phyloP scores from a whole-genome alignment of 2,113 vertebrate genomes.

The Mesoclemmys tuberculata region DNA sequence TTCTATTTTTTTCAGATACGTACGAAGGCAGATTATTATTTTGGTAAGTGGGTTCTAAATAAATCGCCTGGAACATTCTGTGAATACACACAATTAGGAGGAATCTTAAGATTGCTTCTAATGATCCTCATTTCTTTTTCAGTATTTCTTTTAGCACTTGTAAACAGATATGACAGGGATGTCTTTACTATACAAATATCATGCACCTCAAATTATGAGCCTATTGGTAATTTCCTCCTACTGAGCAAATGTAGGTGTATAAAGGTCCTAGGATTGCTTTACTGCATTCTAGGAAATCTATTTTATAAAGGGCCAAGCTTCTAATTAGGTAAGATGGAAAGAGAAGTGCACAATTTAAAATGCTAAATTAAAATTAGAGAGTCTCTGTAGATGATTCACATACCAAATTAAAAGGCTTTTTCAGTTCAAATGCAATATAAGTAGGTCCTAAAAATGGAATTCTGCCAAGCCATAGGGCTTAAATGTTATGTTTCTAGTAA shows the following conservation, averaged over 20 bases:
- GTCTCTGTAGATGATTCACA: background rate
- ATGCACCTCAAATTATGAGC: slow-evolving; percentile 34
- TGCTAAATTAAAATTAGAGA: background rate
- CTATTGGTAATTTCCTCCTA: slow-evolving; percentile 3
- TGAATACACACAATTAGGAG: slow-evolving; percentile 61
- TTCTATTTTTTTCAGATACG: background rate
- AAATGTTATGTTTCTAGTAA: background rate
- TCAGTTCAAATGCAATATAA: background rate
- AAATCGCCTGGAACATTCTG: background rate
- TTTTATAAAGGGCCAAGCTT: background rate
- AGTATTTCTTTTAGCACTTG: slow-evolving; percentile 55
- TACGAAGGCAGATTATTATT: background rate
- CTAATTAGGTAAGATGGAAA: background rate
- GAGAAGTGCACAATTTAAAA: background rate
- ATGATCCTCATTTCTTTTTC: slow-evolving; percentile 57
- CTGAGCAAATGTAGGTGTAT: background rate
- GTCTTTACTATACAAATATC: slow-evolving; percentile 25
- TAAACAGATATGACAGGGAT: slow-evolving; percentile 46
- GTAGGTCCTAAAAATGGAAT: slow-evolving; percentile 5
- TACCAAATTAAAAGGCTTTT: background rate
- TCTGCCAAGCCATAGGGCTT: background rate
- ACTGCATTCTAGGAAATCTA: background rate
- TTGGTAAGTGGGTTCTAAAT: slow-evolving; percentile 33
- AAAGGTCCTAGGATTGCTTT: background rate
- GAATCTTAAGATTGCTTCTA: slow-evolving; percentile 63